Evolutionary conservation across 2,888 invertebrate species (phyloP).

Genomic region (Coronaproctus castanopsis): DNA sequence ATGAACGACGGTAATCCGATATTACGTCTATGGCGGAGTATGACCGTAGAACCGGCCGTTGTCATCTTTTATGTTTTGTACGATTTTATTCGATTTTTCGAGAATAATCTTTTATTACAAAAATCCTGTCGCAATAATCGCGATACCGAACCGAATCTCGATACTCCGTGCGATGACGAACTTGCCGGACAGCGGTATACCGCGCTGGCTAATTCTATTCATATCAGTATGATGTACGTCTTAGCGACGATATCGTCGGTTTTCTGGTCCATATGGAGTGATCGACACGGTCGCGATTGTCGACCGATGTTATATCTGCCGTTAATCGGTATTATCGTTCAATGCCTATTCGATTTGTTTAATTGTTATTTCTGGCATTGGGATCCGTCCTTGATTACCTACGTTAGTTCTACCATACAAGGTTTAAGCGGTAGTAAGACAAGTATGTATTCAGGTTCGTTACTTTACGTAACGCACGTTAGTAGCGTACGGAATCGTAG

Average conservation of each 20-base stretch:
- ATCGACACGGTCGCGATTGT: conserved; percentile 9
- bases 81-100: neutral
- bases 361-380: conserved; percentile 18
- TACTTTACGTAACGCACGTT: no score
- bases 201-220: neutral
- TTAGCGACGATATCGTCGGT: neutral
- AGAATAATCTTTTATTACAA: conserved; percentile 9
- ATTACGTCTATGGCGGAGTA: neutral
- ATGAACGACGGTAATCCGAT: neutral
- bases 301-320: conserved; percentile 17
- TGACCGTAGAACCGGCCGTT: conserved; percentile 5
- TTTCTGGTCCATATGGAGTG: neutral
- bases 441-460: no score
- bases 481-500: no score
- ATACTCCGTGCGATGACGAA: conserved; percentile 8
- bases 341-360: conserved; percentile 15
- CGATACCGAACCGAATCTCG: conserved; percentile 1
- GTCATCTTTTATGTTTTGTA: neutral
- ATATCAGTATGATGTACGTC: neutral
- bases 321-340: conserved; percentile 17
- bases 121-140: conserved; percentile 4
- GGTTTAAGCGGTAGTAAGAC: no score
- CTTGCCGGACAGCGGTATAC: neutral
- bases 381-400: conserved; percentile 17
- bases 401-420: no score